Evolutionary conservation across 2,888 invertebrate genomes (phyloP), one percentile per base, ranked within the genome.

Genomic region (Doris montereyensis): DNA sequence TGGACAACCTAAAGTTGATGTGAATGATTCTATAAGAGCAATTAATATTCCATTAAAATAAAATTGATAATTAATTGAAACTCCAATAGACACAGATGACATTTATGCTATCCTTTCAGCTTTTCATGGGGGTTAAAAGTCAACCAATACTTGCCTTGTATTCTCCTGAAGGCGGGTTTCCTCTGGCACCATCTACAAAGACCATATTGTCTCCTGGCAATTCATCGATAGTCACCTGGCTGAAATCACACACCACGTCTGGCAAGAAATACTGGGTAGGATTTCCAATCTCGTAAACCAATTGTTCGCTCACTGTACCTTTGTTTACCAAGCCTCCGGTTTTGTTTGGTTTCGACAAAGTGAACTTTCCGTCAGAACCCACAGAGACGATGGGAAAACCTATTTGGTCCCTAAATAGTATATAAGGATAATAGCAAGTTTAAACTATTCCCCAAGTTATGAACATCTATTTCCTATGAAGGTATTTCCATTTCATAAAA

Each of bases 371-470:
- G 86, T 90, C 88, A 21, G 86, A 82, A 17, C 89, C 85, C 81
- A 91, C 91, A 41, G 92, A 91, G 4, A 92, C 92, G 30, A 93
- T 90, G 5, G 93, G 93, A 84, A 93, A 93, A 0, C 93, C 93
- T 76, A 92, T 92, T 79, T 90, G 89, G 58, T 90, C 88, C 92
- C 91, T 91, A 80, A 21, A 84, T 84, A 4, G 10, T 8, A 65
- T 73, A 75, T 2, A 73, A 58, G 13, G 17, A 24, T 30, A 4
- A 21, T n/a, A n/a, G n/a, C n/a, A n/a, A n/a, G n/a, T n/a, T n/a
- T n/a, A n/a, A n/a, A n/a, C n/a, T n/a, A n/a, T n/a, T n/a, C n/a
- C n/a, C n/a, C n/a, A n/a, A n/a, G n/a, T n/a, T n/a, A n/a, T n/a
- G n/a, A n/a, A n/a, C n/a, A n/a, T n/a, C n/a, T n/a, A n/a, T n/a